These are phyloP conservation scores for Patella depressa DNA, from an alignment of 2,888 invertebrate species.

Conservation along the genomic window DNA sequence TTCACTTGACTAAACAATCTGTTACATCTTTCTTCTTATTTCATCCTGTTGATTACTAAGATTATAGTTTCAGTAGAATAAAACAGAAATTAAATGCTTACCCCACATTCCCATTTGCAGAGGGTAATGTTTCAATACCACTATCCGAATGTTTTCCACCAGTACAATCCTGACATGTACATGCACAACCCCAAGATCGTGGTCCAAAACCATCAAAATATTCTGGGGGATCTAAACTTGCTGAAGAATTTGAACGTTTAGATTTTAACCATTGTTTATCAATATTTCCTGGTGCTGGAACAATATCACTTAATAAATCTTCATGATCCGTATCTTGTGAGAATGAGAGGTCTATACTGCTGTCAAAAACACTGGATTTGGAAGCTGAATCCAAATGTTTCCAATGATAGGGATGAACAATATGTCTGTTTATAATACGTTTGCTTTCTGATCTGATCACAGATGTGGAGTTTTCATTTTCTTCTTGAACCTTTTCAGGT, in stretches of 20 bases:
- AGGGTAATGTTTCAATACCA: neutral
- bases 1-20: no score
- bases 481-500: neutral
- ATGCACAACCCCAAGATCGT: neutral
- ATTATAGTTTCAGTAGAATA: no score
- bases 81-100: no score
- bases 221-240: conserved; percentile 3
- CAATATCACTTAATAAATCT: neutral
- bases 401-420: conserved; percentile 8
- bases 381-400: neutral
- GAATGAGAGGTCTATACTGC: conserved; percentile 3
- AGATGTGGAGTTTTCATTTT: neutral
- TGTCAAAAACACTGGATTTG: neutral
- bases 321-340: neutral
- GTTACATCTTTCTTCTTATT: no score
- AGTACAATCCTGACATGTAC: neutral
- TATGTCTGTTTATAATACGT: neutral
- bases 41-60: no score
- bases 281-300: neutral
- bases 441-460: neutral
- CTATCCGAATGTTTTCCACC: conserved; percentile 2
- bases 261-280: conserved; percentile 7
- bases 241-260: neutral
- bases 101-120: neutral
- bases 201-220: neutral